phyloP scores from a whole-genome alignment of 30 jellyfish, hydroid and myxozoan genomes.

The Chironex yamaguchii region DNA sequence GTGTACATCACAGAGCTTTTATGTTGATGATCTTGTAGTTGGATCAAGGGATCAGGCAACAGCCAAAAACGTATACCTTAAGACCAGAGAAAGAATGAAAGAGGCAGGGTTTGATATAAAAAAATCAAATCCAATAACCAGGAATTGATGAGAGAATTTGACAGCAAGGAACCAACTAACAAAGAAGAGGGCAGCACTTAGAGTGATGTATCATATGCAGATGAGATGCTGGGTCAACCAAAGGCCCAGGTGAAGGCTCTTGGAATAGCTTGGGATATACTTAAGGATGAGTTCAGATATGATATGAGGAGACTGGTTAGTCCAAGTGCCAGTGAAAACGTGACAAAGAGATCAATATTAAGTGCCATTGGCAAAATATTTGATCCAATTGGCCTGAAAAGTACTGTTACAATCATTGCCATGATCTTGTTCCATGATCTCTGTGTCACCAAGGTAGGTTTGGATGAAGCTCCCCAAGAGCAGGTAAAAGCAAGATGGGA shows the following conservation, averaged over 20 bases:
- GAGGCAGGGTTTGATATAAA: background rate
- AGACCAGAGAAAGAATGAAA: background rate
- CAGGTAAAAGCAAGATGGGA: conserved; percentile 18
- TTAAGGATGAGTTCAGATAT: background rate
- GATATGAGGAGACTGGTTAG: background rate
- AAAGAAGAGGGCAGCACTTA: background rate
- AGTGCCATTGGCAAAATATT: conserved; percentile 21
- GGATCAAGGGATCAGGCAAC: background rate
- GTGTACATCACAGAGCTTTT: too few relatives aligned
- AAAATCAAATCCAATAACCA: background rate
- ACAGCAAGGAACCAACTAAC: background rate
- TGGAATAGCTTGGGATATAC: conserved; percentile 4
- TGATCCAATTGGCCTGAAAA: conserved; percentile 35
- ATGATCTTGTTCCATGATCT: conserved; percentile 29
- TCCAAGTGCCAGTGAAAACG: background rate
- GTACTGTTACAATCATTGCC: conserved; percentile 49
- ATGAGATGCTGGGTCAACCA: background rate
- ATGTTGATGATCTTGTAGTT: background rate
- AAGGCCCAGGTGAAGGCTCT: conserved; percentile 1
- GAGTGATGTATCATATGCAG: background rate
- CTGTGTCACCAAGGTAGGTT: conserved; percentile 5
- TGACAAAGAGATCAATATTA: conserved; percentile 6
- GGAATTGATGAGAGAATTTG: background rate
- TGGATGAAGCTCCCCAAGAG: conserved; percentile 39
- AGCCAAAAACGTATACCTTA: background rate